Evolutionary conservation across 1,140 invertebrate species (phyloP).

Genomic region (Drosophila gunungcola): DNA sequence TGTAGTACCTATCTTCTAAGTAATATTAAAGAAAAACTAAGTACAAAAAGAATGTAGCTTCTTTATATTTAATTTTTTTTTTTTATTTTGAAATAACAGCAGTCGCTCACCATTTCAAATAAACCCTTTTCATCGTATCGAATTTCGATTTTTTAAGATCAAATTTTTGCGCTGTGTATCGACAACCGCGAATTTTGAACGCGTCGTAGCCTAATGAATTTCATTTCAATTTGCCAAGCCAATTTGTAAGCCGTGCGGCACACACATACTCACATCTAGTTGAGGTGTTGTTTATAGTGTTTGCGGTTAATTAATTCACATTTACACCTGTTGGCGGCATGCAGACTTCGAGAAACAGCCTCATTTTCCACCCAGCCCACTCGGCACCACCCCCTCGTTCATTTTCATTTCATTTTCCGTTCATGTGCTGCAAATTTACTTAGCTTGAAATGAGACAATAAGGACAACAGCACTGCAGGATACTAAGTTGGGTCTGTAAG

Average conservation of each 20-base stretch:
- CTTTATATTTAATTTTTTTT: no score
- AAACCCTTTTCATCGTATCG: no score
- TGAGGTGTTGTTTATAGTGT: conserved; percentile 81
- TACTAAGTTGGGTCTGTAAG: not conserved
- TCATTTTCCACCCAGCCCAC: conserved; percentile 4
- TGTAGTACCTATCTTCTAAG: no score
- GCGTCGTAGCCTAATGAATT: conserved; percentile 63
- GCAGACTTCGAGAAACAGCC: conserved; percentile 50
- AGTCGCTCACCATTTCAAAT: no score
- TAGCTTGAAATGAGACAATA: conserved; percentile 27
- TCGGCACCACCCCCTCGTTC: conserved; percentile 8
- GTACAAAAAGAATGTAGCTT: no score
- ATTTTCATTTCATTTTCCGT: conserved; percentile 58
- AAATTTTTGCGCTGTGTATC: conserved; percentile 44
- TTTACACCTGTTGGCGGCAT: conserved; percentile 80
- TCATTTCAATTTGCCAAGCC: conserved; percentile 76
- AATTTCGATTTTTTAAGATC: not conserved
- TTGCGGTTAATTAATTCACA: conserved; percentile 84
- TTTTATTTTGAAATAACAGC: no score
- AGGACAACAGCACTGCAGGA: conserved; percentile 13
- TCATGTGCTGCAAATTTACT: conserved; percentile 73
- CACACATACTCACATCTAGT: conserved; percentile 15
- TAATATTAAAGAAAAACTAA: no score
- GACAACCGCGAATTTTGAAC: conserved; percentile 23
- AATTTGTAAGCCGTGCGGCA: conserved; percentile 64